A percentile compares a stretch with the other conserved stretches of the same genome.
These are phyloP conservation scores for Okapia johnstoni DNA, from an alignment of 2,113 vertebrate species.

Conservation along the genomic window DNA sequence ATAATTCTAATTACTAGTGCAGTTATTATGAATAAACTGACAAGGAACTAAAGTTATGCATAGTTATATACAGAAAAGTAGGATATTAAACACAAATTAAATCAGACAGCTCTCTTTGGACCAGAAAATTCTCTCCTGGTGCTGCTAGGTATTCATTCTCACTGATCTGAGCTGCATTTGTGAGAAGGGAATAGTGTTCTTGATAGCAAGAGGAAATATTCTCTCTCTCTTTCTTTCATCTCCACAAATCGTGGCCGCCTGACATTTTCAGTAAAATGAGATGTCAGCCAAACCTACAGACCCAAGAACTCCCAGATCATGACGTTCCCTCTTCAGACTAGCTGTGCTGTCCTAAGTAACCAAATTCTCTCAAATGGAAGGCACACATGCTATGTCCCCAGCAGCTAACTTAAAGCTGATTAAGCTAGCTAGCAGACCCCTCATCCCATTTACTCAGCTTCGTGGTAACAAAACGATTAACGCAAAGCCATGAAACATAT, in stretches of 20 bases:
- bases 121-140: conserved; percentile 42
- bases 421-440: not conserved
- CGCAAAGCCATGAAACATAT: not conserved
- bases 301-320: not conserved
- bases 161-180: conserved; percentile 48
- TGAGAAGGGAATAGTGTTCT: conserved; percentile 39
- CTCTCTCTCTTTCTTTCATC: not conserved
- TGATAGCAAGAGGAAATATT: not conserved
- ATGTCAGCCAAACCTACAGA: not conserved
- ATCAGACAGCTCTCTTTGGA: conserved; percentile 64
- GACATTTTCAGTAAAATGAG: conserved; percentile 10
- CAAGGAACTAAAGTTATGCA: conserved; percentile 12
- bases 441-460: not conserved
- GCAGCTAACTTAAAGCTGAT: not conserved
- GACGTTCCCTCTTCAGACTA: not conserved
- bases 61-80: not conserved
- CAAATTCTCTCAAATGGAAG: conserved; percentile 15
- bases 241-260: not conserved
- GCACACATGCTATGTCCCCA: not conserved
- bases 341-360: not conserved
- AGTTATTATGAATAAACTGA: conserved; percentile 14
- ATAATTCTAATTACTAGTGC: not conserved
- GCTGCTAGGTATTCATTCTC: conserved; percentile 15
- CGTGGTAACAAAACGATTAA: not conserved
- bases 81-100: conserved; percentile 38